Conservation (phyloP, 2,797 vertebrate genomes). For the Rhyacichthys aspro region DNA sequence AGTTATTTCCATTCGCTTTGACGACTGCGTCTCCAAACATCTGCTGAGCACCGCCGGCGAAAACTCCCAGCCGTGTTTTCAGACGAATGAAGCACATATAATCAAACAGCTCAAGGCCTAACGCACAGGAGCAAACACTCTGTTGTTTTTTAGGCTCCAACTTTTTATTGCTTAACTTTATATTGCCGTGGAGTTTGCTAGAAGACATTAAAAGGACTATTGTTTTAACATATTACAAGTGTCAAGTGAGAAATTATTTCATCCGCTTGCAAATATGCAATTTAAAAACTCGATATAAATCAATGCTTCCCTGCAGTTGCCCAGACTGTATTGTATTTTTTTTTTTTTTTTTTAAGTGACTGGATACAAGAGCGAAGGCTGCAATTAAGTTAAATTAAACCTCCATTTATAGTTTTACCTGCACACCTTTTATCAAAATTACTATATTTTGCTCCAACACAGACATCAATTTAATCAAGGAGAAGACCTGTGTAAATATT, state of each 20-base stretch:
- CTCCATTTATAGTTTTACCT: constrained; percentile 42
- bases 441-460: constrained; percentile 39
- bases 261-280: neutral
- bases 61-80: constrained; percentile 12
- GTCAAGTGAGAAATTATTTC: too few species aligned
- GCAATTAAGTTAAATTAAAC: constrained; percentile 38
- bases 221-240: too few species aligned
- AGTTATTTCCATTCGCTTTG: constrained; percentile 35
- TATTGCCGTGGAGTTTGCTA: constrained; percentile 19
- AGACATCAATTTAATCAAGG: constrained; percentile 50
- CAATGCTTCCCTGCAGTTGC: neutral
- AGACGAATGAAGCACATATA: constrained; percentile 6
- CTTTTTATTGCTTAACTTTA: constrained; percentile 40
- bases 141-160: constrained; percentile 14
- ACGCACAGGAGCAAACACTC: constrained; percentile 20
- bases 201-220: constrained; percentile 4
- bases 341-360: neutral
- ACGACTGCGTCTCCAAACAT: constrained; percentile 37
- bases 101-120: constrained; percentile 26
- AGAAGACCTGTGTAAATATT: constrained; percentile 31
- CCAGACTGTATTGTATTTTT: constrained; percentile 5
- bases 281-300: constrained; percentile 4
- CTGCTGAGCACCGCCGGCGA: constrained; percentile 40
- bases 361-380: constrained; percentile 13
- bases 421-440: constrained; percentile 62